Conservation (phyloP, 2,113 vertebrate species). For the Charadrius vociferus region DNA sequence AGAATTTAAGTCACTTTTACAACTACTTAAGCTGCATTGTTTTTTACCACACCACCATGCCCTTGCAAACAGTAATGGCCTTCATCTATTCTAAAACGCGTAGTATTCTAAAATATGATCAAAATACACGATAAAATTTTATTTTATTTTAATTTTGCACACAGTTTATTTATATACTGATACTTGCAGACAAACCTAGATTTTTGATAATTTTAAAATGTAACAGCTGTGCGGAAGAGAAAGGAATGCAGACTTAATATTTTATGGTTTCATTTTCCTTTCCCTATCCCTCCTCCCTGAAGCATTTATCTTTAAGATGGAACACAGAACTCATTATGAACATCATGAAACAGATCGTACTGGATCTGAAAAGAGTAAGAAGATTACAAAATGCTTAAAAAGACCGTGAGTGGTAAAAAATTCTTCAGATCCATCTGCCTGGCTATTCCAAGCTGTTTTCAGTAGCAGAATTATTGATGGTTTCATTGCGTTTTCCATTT, state of each 20-base stretch:
- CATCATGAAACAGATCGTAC: not conserved
- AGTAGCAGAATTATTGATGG: not conserved
- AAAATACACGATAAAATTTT: no score
- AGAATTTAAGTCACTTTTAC: not conserved
- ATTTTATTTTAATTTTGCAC: no score
- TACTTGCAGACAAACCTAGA: no score
- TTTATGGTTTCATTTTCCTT: not conserved
- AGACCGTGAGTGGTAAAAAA: not conserved
- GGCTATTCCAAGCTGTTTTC: not conserved
- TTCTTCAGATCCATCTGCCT: not conserved
- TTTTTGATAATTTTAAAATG: not conserved
- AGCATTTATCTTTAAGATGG: not conserved
- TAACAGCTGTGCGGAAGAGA: not conserved
- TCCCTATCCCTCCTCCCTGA: not conserved
- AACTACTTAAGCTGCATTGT: not conserved
- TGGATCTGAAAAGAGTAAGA: not conserved
- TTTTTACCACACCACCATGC: not conserved
- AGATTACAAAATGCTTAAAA: not conserved
- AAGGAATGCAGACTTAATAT: not conserved
- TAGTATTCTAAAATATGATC: no score
- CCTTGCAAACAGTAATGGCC: not conserved
- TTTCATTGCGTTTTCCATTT: not conserved
- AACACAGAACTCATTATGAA: not conserved
- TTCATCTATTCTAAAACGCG: no score
- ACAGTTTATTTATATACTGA: no score